These are phyloP conservation scores for Vannuccia rotundouncinata DNA, from an alignment of 2,888 invertebrate species.

Conservation along the genomic window DNA sequence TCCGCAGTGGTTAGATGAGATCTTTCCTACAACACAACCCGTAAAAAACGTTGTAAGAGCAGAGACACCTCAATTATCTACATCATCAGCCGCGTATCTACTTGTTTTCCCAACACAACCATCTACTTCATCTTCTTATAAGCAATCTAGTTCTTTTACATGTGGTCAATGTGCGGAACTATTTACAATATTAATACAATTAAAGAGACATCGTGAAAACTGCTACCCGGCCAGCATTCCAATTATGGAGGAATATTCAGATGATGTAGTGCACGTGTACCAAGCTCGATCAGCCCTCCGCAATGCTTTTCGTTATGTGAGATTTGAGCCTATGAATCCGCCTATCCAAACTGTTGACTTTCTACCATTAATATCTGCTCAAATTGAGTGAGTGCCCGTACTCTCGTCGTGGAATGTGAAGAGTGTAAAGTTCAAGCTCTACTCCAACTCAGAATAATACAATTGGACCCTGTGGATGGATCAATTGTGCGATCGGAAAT, in stretches of 20 bases:
- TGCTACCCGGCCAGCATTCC: background rate
- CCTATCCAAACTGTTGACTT: background rate
- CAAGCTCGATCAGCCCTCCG: background rate
- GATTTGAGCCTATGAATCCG: background rate
- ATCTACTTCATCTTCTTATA: too few species aligned
- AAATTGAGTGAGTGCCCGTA: background rate
- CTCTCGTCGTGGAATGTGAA: background rate
- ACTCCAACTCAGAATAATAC: background rate
- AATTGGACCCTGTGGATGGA: background rate
- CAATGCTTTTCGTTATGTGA: background rate
- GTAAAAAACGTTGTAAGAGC: too few species aligned
- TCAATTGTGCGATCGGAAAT: background rate
- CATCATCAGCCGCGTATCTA: too few species aligned
- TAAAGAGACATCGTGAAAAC: too few species aligned
- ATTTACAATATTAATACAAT: too few species aligned
- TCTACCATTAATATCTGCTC: background rate
- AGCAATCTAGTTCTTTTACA: too few species aligned
- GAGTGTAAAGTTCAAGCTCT: background rate
- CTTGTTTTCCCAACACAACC: too few species aligned
- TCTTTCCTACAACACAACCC: too few species aligned
- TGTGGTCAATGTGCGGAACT: too few species aligned
- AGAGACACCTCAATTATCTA: too few species aligned
- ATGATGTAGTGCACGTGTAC: background rate
- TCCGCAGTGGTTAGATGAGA: too few species aligned
- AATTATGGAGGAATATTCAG: background rate